Conservation (phyloP, 2,113 vertebrate species). For the Pavo muticus region DNA sequence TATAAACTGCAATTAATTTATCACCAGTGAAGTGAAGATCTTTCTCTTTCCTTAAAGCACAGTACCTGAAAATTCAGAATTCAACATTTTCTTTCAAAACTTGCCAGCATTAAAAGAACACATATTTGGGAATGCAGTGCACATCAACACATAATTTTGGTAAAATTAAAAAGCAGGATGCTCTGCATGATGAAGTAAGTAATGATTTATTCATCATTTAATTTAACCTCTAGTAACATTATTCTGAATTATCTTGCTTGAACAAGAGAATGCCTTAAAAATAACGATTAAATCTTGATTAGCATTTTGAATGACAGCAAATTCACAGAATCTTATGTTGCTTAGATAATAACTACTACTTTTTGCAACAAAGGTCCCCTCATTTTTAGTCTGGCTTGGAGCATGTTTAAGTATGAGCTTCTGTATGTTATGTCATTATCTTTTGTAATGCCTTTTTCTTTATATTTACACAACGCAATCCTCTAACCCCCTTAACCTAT, state of each 20-base stretch:
- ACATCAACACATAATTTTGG: neutral
- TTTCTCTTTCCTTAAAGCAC: neutral
- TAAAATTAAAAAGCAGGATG: neutral
- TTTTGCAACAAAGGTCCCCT: neutral
- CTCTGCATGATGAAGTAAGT: neutral
- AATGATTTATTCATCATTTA: constrained; percentile 8
- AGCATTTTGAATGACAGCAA: neutral
- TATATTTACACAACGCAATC: neutral
- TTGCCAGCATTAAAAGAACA: neutral
- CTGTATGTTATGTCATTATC: neutral
- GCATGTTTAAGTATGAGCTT: neutral
- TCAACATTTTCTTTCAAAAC: neutral
- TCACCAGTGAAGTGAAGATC: neutral
- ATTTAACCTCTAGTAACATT: constrained; percentile 18
- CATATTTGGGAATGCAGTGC: neutral
- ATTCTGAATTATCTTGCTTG: constrained; percentile 20
- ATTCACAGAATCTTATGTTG: neutral
- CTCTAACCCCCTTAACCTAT: neutral
- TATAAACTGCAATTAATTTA: neutral
- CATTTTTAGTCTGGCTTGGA: neutral
- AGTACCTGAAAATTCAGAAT: neutral
- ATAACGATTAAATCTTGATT: neutral
- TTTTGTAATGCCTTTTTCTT: neutral
- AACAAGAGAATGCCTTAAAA: neutral
- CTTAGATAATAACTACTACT: neutral